Conservation (phyloP, 2,797 vertebrate species). For the Calcarius lapponicus region DNA sequence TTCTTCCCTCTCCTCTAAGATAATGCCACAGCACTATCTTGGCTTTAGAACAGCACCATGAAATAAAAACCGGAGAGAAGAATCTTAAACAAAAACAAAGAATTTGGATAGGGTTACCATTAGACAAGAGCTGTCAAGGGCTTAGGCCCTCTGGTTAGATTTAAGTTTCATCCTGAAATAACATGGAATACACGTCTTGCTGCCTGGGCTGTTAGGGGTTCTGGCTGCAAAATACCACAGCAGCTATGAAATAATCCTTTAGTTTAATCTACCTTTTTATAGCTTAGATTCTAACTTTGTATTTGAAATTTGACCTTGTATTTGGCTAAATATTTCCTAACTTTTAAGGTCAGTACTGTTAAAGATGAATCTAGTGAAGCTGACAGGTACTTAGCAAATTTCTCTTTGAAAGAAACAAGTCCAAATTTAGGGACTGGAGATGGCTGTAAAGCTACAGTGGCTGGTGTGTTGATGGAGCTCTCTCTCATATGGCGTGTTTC, state of each 20-base stretch:
- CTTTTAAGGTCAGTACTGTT: not conserved
- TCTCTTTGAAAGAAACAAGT: not conserved
- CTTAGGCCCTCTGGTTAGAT: not conserved
- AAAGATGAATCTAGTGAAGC: not conserved
- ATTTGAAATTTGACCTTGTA: not conserved
- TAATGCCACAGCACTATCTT: not conserved
- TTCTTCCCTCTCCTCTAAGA: not conserved
- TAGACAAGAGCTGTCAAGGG: not conserved
- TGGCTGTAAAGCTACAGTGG: not conserved
- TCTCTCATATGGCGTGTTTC: accelerated
- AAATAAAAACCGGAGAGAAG: not conserved
- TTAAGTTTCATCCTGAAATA: not conserved
- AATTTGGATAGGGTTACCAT: not conserved
- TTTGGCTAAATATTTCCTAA: not conserved
- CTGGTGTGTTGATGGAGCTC: not conserved
- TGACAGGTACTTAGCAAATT: not conserved
- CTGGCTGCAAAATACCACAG: not conserved
- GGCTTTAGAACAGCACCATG: not conserved
- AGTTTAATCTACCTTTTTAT: not conserved
- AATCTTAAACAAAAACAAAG: not conserved
- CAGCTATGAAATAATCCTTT: not conserved
- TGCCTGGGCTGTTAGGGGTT: not conserved
- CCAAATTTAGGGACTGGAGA: not conserved
- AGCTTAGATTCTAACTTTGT: not conserved
- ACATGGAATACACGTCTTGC: not conserved